Base-by-base conservation (phyloP, 2,888 invertebrate genomes). In the Trachelus iudaicus region DNA sequence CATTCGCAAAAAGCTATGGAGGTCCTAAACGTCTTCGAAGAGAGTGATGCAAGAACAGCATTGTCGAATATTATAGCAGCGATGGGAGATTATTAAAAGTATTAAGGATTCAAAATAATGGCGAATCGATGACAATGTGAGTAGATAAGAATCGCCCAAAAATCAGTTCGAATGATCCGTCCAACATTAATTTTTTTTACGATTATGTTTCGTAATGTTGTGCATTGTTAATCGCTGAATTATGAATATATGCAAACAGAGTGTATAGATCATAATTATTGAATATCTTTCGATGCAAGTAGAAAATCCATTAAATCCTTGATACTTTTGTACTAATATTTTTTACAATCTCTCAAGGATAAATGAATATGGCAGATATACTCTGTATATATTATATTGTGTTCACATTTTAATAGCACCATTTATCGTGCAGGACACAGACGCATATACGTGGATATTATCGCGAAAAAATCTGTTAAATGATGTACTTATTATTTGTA, bases 21-120 rank as follows among this genome's bases (percentile, higher is more conserved):
- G 80, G 95, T 96, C 13, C 92, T 98, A 34, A 94, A 94, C 85
- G 94, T 94, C 82, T 96, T 98, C 89, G 95, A 96, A 76, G 93
- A 94, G 85, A 96, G 96, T 77, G 97, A 97, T 91, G 97, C 98
- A 0, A 93, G 96, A 81, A 96, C 95, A 34, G 98, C 97, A 0
- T 93, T 98, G 76, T 94, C 95, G 76, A 98, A 98, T 91, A 98
- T 98, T 84, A 96, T 97, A 75, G 94, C 95, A 9, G 97, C 97
- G 13, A 96, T 97, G 96, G 95, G 96, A 87, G 95, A 95, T 92
- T 91, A 92, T 87, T 93, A 85, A 92, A 83, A 13, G n/a, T 56
- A 56, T 56, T 56, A 56, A 56, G 9, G 23, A 23, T 56, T 33
- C 30, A 34, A 68, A 73, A 73, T 71, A 33, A 34, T 34, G 40